Conservation (phyloP, 2,888 invertebrate species). For the Drosophila lutescens region DNA sequence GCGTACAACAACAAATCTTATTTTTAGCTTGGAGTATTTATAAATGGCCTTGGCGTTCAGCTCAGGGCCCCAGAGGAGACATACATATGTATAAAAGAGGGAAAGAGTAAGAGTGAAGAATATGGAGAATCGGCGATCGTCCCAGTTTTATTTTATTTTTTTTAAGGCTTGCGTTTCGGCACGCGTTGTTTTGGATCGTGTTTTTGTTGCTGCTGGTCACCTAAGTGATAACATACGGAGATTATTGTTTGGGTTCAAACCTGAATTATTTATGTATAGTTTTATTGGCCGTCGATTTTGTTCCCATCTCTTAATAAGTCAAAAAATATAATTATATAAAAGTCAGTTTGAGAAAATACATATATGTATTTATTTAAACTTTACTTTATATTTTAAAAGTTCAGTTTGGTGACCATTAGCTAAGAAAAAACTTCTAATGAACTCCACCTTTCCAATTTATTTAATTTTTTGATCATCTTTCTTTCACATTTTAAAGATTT, state of each 20-base stretch:
- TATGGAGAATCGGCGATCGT: constrained; percentile 3
- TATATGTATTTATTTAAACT: no score
- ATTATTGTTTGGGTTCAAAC: background rate
- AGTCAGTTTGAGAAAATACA: no score
- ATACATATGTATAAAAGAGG: background rate
- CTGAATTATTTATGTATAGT: background rate
- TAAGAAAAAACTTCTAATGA: no score
- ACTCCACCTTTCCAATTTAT: no score
- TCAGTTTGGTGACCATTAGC: no score
- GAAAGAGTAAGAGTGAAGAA: background rate
- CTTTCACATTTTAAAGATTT: background rate
- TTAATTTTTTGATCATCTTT: no score
- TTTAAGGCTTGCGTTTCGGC: background rate
- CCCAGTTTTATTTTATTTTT: constrained; percentile 7
- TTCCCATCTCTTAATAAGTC: background rate
- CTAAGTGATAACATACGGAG: background rate
- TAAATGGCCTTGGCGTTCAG: constrained; percentile 78
- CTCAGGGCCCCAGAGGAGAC: constrained; percentile 12
- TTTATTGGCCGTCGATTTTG: background rate
- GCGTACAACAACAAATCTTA: constrained; percentile 52
- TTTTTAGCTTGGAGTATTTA: constrained; percentile 80
- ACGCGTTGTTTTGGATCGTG: background rate
- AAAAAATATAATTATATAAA: no score
- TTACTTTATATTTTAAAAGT: no score
- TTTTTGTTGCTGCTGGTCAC: background rate